phyloP scores from a whole-genome alignment of 1,140 invertebrate genomes.

The Spodoptera litura region DNA sequence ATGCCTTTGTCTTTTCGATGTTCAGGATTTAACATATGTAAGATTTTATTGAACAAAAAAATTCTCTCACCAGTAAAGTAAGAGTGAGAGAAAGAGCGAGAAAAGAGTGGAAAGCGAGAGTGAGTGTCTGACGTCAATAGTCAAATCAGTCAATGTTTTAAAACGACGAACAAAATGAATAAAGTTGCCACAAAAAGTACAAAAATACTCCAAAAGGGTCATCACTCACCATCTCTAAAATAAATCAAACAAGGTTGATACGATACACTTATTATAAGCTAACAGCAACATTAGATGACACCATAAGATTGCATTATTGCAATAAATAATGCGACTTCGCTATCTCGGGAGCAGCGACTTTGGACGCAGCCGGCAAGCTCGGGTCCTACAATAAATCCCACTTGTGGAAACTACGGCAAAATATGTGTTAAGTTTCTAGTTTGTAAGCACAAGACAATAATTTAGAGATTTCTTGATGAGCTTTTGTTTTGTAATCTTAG shows the following conservation, averaged over 20 bases:
- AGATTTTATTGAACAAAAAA: too few species aligned
- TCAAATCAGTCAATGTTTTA: neutral
- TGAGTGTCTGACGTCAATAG: too few species aligned
- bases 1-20: neutral
- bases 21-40: neutral
- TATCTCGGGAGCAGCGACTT: slow-evolving; percentile 2
- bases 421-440: slow-evolving; percentile 25
- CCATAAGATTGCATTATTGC: slow-evolving; percentile 37
- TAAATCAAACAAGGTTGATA: slow-evolving; percentile 2
- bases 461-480: slow-evolving; percentile 23
- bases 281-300: slow-evolving; percentile 24
- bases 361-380: slow-evolving; percentile 11
- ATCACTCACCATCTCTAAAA: neutral
- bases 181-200: neutral
- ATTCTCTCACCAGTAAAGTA: too few species aligned
- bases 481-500: neutral
- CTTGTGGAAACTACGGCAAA: slow-evolving; percentile 29
- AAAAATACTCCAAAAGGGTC: neutral
- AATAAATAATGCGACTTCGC: slow-evolving; percentile 28
- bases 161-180: neutral
- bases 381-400: slow-evolving; percentile 24
- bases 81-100: too few species aligned
- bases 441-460: neutral
- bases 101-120: too few species aligned
- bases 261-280: slow-evolving; percentile 5